phyloP scores from a whole-genome alignment of 1,140 invertebrate species.

The Nasonia giraulti region DNA sequence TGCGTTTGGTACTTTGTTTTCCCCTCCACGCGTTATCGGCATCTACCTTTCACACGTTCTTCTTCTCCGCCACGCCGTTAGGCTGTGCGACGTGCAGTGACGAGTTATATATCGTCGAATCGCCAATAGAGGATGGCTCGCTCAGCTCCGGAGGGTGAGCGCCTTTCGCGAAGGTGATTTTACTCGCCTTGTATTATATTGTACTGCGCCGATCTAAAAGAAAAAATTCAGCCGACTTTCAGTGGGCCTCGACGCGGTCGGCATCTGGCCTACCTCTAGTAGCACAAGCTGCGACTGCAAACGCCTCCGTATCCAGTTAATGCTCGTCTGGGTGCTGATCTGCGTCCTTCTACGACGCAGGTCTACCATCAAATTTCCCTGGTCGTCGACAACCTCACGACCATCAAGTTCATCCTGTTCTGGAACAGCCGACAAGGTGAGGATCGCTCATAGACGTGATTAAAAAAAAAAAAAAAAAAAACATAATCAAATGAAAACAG shows the following conservation, averaged over 20 bases:
- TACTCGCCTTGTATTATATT: background rate
- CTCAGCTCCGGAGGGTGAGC: no score
- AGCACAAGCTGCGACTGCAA: background rate
- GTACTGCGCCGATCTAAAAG: no score
- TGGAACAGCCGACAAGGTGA: constrained; percentile 29
- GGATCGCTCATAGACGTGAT: background rate
- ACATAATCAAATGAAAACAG: no score
- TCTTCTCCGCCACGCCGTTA: background rate
- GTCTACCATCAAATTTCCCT: background rate
- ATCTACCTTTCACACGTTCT: background rate
- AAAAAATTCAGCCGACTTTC: no score
- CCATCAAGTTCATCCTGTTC: constrained; percentile 16
- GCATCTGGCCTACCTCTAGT: no score
- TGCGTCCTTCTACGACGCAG: background rate
- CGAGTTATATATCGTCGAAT: background rate
- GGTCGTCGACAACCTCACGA: background rate
- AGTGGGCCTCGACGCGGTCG: no score
- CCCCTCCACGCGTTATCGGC: background rate
- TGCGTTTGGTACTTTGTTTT: background rate
- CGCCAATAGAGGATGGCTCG: background rate
- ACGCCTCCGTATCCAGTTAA: background rate
- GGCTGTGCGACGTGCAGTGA: background rate
- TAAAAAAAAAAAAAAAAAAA: no score
- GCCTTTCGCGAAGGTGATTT: no score
- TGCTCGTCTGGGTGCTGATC: background rate